Conservation (phyloP, 2,113 vertebrate species). For the Pipra filicauda region DNA sequence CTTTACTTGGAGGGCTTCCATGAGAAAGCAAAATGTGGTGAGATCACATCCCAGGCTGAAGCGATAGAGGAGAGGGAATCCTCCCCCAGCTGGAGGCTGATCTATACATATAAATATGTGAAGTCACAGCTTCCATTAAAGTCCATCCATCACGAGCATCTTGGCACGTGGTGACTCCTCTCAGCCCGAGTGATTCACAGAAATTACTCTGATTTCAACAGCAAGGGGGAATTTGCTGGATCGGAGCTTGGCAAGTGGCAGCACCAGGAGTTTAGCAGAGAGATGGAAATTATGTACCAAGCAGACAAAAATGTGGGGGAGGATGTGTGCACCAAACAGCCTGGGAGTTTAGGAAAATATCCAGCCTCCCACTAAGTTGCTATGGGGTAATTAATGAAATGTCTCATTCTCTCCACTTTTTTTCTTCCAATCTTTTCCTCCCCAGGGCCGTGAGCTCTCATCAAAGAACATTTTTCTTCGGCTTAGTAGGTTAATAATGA, state of each 20-base stretch:
- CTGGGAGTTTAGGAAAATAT: slow-evolving; percentile 46
- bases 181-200: slow-evolving; percentile 9
- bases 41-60: slow-evolving; percentile 32
- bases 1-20: slow-evolving; percentile 27
- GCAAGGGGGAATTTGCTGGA: background rate
- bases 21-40: background rate
- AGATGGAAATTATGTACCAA: slow-evolving; percentile 40
- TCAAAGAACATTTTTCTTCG: background rate
- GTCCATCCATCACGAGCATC: background rate
- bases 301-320: slow-evolving; percentile 36
- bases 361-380: slow-evolving; percentile 43
- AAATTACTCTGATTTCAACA: background rate
- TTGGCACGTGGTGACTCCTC: background rate
- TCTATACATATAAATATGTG: slow-evolving; percentile 35
- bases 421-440: slow-evolving; percentile 14
- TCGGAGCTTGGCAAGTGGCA: background rate
- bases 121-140: slow-evolving; percentile 31
- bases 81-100: slow-evolving; percentile 3
- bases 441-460: slow-evolving; percentile 16
- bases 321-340: slow-evolving; percentile 24
- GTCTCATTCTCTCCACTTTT: slow-evolving; percentile 30
- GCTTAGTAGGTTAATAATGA: background rate
- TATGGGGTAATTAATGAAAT: slow-evolving; percentile 34
- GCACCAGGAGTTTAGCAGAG: background rate
- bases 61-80: slow-evolving; percentile 26